Evolutionary conservation across 2,113 vertebrate genomes (phyloP).

Genomic region (Mesocricetus auratus): DNA sequence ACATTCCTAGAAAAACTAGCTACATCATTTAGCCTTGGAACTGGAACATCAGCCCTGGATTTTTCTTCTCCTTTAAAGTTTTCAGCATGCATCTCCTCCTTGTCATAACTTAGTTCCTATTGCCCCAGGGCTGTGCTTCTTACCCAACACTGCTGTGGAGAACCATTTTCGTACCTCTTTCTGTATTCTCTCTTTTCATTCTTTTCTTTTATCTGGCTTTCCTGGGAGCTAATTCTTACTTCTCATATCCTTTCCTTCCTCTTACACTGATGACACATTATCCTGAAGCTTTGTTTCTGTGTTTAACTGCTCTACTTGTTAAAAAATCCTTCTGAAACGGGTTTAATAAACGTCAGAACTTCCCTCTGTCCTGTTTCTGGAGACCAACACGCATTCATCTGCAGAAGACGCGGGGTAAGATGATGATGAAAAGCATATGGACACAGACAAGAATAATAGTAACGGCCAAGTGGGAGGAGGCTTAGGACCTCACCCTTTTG

Average conservation of each 20-base stretch:
- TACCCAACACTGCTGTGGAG: not conserved
- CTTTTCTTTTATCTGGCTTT: not conserved
- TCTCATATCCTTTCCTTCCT: not conserved
- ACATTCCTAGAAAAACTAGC: not conserved
- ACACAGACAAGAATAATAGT: accelerated
- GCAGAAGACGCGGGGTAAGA: accelerated
- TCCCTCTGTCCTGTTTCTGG: not conserved
- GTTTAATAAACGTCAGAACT: not conserved
- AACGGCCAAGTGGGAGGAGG: accelerated
- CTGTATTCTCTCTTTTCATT: not conserved
- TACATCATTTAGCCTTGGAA: not conserved
- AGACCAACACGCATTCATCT: not conserved
- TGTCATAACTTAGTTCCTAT: not conserved
- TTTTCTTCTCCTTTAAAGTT: not conserved
- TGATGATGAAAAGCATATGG: accelerated
- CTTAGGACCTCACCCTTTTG: too few relatives aligned
- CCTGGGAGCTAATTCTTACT: not conserved
- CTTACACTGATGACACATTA: not conserved
- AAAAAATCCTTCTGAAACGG: not conserved
- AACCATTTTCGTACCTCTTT: not conserved
- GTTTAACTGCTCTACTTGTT: not conserved
- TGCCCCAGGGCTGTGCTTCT: not conserved
- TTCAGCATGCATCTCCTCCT: not conserved
- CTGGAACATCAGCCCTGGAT: not conserved
- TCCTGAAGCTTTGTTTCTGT: not conserved